Evolutionary conservation across 2,888 invertebrate species (phyloP), one percentile per base, ranked within the genome.

Genomic region (Trissoscelio sp.): DNA sequence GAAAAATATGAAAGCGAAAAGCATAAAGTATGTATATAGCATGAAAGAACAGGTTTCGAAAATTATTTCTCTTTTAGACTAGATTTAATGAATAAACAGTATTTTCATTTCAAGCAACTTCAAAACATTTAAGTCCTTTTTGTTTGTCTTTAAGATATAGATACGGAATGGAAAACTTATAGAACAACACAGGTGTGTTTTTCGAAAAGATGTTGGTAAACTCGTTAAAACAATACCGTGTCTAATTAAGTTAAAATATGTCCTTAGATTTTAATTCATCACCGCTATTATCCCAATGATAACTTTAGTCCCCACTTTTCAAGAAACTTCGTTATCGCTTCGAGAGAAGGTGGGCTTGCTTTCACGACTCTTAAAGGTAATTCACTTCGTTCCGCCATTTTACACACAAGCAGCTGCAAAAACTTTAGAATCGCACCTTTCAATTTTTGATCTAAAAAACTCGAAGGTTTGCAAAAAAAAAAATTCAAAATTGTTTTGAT

Each of bases 201-300:
- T 51, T 48, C 6, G 20, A 53, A 72, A 72, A 72, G 78, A 66
- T 66, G 72, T 60, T 58, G 60, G 67, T 67, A 73, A 79, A 66
- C 73, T 79, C 73, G 67, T 79, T 79, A 79, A 79, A 79, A 73
- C 73, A 79, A 72, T 67, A 62, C 78, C 70, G 69, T 70, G 57
- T 62, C 69, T 78, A 66, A 79, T 79, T 72, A 66, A 73, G 58
- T 73, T 73, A 67, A 79, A 73, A 79, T 53, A 67, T 79, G 72
- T 67, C 67, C 58, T 67, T 60, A 64, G 66, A 79, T 79, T 79
- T 79, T 79, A 73, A 79, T 79, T 79, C 73, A 67, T 73, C 73
- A 57, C 66, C 39, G 58, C 70, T 70, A 72, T 78, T 78, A 78
- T 70, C 46, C 55, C 70, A 72, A 72, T 79, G 60, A 79, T 73